These are phyloP conservation scores for Geotrupes spiniger DNA, from an alignment of 2,888 invertebrate species.

Conservation along the genomic window DNA sequence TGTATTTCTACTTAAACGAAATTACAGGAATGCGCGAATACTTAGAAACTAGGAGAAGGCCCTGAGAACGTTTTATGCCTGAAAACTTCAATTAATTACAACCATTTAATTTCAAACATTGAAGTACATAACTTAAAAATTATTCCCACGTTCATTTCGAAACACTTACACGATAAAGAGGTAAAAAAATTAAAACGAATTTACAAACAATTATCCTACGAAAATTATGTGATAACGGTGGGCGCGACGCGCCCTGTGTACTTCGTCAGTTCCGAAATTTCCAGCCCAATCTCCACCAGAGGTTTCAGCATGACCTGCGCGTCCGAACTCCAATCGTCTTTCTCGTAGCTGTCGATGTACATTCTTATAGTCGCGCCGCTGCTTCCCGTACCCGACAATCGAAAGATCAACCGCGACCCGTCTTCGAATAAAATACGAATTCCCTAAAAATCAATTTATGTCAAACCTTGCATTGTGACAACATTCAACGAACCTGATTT, in stretches of 20 bases:
- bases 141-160: too few relatives aligned
- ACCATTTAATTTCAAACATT: too few relatives aligned
- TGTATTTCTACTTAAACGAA: too few relatives aligned
- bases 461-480: neutral
- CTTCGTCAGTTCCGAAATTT: conserved; percentile 75
- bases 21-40: too few relatives aligned
- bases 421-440: conserved; percentile 91
- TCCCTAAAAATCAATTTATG: conserved; percentile 61
- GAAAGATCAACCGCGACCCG: conserved; percentile 88
- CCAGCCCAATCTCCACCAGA: conserved; percentile 81
- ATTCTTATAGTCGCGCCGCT: conserved; percentile 95
- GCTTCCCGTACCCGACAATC: conserved; percentile 97
- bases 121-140: too few relatives aligned
- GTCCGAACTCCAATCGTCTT: conserved; percentile 63
- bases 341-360: conserved; percentile 93
- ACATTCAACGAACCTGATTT: conserved; percentile 68
- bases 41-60: too few relatives aligned
- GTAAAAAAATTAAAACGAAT: neutral
- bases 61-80: too few relatives aligned
- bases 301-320: conserved; percentile 79
- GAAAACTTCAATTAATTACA: too few relatives aligned
- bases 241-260: conserved; percentile 89
- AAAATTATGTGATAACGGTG: conserved; percentile 87
- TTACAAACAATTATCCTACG: too few relatives aligned
- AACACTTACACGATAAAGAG: too few relatives aligned